These are phyloP conservation scores for Nomada lathburiana DNA, from an alignment of 2,888 invertebrate species.

Conservation along the genomic window DNA sequence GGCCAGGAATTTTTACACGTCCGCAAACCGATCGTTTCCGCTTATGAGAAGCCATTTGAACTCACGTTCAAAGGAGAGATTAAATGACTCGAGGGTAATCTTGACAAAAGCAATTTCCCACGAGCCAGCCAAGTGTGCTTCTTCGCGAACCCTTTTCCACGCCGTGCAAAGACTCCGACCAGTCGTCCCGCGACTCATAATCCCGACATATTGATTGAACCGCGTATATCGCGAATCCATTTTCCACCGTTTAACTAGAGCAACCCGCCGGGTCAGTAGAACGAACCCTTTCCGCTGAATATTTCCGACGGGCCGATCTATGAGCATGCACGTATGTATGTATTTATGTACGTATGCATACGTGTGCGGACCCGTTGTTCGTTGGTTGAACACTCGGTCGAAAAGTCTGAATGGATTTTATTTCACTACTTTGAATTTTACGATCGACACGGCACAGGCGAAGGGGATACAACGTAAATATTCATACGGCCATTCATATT, in stretches of 20 bases:
- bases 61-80: constrained; percentile 34
- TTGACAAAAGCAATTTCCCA: constrained; percentile 50
- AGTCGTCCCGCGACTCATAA: constrained; percentile 38
- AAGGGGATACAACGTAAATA: constrained; percentile 8
- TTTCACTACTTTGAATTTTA: background rate
- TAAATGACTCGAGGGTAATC: constrained; percentile 47
- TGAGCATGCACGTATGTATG: background rate
- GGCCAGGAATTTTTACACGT: constrained; percentile 26
- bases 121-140: background rate
- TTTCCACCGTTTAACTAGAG: constrained; percentile 59
- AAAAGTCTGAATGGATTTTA: constrained; percentile 24
- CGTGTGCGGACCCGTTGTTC: background rate
- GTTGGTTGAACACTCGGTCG: constrained; percentile 24
- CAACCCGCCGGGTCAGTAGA: constrained; percentile 57
- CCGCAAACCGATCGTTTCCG: constrained; percentile 39
- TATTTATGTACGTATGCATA: background rate
- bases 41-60: constrained; percentile 46
- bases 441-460: constrained; percentile 4
- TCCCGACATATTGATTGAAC: constrained; percentile 59
- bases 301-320: constrained; percentile 21
- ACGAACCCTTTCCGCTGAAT: constrained; percentile 48
- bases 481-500: background rate
- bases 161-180: constrained; percentile 17
- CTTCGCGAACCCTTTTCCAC: constrained; percentile 32
- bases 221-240: constrained; percentile 62